A percentile compares a stretch with the other conserved stretches of the same genome.
Conservation (phyloP, 1,140 invertebrate species). For the Globodera ellingtonae region DNA sequence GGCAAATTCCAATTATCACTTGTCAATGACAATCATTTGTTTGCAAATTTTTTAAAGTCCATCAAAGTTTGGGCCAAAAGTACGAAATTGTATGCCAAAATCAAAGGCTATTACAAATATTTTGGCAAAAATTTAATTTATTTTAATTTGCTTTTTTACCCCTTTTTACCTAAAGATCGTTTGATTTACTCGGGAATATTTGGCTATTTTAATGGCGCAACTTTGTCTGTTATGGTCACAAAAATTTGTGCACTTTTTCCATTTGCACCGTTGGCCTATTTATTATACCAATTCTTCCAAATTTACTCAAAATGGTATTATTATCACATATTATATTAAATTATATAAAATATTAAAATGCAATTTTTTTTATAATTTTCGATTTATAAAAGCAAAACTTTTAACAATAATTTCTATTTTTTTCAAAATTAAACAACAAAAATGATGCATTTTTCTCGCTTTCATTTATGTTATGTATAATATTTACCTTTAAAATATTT, state of each 20-base stretch:
- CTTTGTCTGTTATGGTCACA: constrained; percentile 18
- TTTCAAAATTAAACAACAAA: neutral
- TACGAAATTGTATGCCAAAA: neutral
- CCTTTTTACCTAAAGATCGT: neutral
- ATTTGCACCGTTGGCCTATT: constrained; percentile 5
- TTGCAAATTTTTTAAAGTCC: constrained; percentile 1
- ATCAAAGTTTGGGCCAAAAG: constrained; percentile 28
- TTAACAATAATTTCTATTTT: too few relatives aligned
- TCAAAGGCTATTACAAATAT: too few relatives aligned
- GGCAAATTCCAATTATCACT: constrained; percentile 20
- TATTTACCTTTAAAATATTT: too few relatives aligned
- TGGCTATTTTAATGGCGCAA: constrained; percentile 26
- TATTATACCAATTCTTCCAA: constrained; percentile 22
- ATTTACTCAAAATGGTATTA: constrained; percentile 17
- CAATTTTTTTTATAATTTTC: neutral
- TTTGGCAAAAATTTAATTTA: neutral
- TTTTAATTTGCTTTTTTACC: neutral
- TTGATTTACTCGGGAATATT: constrained; percentile 19
- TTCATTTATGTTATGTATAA: neutral
- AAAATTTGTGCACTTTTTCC: constrained; percentile 21
- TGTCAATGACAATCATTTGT: neutral
- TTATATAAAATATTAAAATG: neutral
- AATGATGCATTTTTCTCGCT: neutral
- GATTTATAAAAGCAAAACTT: neutral
- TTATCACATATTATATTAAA: neutral